Evolutionary conservation across 30 jellyfish, hydroid and myxozoan species (phyloP), one percentile per base, ranked within the genome.

Genomic region (Nemopilema nomurai): DNA sequence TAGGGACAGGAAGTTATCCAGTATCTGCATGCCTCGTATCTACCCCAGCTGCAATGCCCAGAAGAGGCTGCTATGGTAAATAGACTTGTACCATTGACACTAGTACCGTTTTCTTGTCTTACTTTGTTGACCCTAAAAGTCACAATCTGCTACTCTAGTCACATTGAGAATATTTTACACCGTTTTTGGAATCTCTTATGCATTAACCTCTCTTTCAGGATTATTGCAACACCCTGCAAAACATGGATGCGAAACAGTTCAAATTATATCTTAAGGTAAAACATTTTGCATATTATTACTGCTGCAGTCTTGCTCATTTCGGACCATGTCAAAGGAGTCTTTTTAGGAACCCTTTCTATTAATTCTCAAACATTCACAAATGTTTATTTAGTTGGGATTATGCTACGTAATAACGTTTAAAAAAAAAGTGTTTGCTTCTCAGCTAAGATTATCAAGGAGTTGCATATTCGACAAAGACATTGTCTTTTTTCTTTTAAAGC

Each of bases 1-100:
- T 53, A 92, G 98, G 98, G 87, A 20, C 91, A 73, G 82, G 96
- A 92, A 68, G 57, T 92, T 19, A 62, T 82, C 8, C 90, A 92
- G 29, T 92, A 85, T 79, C 53, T 92, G 33, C 92, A 76, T 23
- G 87, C 73, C 27, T 41, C 96, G 22, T 92, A 87, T 83, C 73
- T 92, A 67, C 97, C 97, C 0, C 96, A 82, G 32, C 32, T 87
- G 50, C 80, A 87, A 30, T 92, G 98, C 73, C 98, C 98, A 8
- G 86, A 76, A 8, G 96, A 75, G 4, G 87, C 90, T 8, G 77
- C 81, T 29, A 19, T 62, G 80, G 94, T 85, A 75, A 74, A 87
- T 67, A 9, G 9, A 0, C n/a, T n/a, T n/a, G n/a, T n/a, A n/a
- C n/a, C n/a, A n/a, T n/a, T n/a, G n/a, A n/a, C n/a, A n/a, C n/a